Evolutionary conservation across 2,888 invertebrate species (phyloP), one percentile per base, ranked within the genome.

Genomic region (Leptopilina drosophilae): DNA sequence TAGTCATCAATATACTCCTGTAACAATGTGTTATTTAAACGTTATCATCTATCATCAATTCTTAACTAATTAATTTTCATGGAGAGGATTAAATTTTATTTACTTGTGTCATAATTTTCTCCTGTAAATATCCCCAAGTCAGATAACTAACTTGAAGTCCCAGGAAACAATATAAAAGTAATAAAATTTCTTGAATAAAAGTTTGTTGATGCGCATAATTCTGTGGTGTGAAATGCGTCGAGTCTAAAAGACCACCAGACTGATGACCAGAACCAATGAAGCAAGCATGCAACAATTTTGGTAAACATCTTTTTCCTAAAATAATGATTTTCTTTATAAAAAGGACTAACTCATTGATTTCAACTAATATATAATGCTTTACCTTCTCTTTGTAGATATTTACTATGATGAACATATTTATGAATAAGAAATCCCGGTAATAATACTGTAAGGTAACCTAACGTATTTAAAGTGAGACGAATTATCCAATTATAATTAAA

Each of bases 71-170:
- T 42, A 6, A 42, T 42, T 42, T 42, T 42, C 7, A 42, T 8
- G 42, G 8, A 42, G 7, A 42, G 42, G 7, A 42, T 73, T 8
- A 67, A 65, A 66, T 76, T 42, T 69, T 64, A 78, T 79, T 65
- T 75, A 95, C 95, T 93, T 95, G 95, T 0, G 99, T 99, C 98
- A 99, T 99, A 80, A 99, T 97, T 93, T 98, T 97, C 92, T 99
- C 99, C 92, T 99, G 99, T 82, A 99, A 93, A 82, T 99, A 94
- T 7, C 99, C 99, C 99, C 99, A 99, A 80, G 97, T 96, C 42
- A 99, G 93, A 90, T 98, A 99, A 62, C 98, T 96, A 6, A 95
- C 93, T 94, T 98, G 98, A 11, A 99, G 94, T 0, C 99, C 98
- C 11, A 94, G 92, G 91, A 98, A 97, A 91, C 98, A 99, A 91